Conservation (phyloP, 2,113 vertebrate species). For the Salminus brasiliensis region DNA sequence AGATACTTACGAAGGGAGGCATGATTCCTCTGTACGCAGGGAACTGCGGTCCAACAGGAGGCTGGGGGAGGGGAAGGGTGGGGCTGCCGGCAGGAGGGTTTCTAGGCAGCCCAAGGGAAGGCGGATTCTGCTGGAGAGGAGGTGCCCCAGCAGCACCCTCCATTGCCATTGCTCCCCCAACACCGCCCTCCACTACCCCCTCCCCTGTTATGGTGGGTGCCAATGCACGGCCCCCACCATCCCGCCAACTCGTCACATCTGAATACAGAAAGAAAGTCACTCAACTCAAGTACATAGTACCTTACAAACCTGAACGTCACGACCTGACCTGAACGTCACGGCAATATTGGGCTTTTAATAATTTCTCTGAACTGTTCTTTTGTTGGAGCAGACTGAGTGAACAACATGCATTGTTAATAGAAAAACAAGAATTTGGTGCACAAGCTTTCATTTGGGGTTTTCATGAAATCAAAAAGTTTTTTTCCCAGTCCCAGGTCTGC, state of each 20-base stretch:
- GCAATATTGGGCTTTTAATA: too few relatives aligned
- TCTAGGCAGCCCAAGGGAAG: slow-evolving; percentile 77
- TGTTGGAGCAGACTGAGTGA: too few relatives aligned
- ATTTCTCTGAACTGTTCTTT: too few relatives aligned
- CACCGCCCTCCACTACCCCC: slow-evolving; percentile 77
- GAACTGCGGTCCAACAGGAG: slow-evolving; percentile 84
- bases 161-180: slow-evolving; percentile 75
- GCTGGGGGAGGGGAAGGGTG: slow-evolving; percentile 81
- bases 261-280: slow-evolving; percentile 7
- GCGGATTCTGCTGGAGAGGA: slow-evolving; percentile 66
- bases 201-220: slow-evolving; percentile 79
- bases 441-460: too few relatives aligned
- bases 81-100: slow-evolving; percentile 80
- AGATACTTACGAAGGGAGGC: slow-evolving; percentile 86
- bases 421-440: too few relatives aligned
- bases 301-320: too few relatives aligned
- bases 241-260: slow-evolving; percentile 93
- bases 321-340: too few relatives aligned
- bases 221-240: slow-evolving; percentile 88
- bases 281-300: too few relatives aligned
- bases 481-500: too few relatives aligned
- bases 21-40: slow-evolving; percentile 89
- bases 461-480: too few relatives aligned
- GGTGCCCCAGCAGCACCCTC: slow-evolving; percentile 72
- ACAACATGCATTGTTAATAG: too few relatives aligned